Conservation (phyloP, 1,140 invertebrate genomes). For the Manduca sexta region DNA sequence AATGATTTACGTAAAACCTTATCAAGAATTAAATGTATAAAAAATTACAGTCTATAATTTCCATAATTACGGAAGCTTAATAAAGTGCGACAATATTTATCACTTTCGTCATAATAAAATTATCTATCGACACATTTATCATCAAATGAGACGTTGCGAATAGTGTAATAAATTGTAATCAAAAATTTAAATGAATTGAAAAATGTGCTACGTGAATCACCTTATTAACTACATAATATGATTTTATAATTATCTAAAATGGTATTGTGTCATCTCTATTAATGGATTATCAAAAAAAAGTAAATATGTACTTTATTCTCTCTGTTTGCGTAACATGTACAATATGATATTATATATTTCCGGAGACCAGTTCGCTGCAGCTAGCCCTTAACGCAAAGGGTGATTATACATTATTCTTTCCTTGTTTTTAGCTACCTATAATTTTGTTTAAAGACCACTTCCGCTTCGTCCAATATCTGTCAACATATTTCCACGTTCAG, state of each 20-base stretch:
- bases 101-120: no score
- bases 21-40: no score
- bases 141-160: neutral
- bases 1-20: no score
- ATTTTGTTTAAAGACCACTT: slow-evolving; percentile 67
- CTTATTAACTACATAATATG: neutral
- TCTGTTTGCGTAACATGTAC: no score
- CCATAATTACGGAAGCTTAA: no score
- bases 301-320: no score
- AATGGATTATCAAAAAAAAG: neutral
- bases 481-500: slow-evolving; percentile 69
- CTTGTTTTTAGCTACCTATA: slow-evolving; percentile 64
- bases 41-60: no score
- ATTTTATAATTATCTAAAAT: neutral
- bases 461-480: slow-evolving; percentile 68
- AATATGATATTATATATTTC: neutral
- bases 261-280: neutral
- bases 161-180: slow-evolving; percentile 1
- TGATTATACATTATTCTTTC: slow-evolving; percentile 57
- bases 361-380: neutral
- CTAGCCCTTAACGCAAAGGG: slow-evolving; percentile 21
- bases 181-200: neutral
- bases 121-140: no score
- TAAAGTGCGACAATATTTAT: no score
- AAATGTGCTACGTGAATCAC: neutral